Evolutionary conservation across 1,140 invertebrate species (phyloP).

Genomic region (Papilio dardanus): DNA sequence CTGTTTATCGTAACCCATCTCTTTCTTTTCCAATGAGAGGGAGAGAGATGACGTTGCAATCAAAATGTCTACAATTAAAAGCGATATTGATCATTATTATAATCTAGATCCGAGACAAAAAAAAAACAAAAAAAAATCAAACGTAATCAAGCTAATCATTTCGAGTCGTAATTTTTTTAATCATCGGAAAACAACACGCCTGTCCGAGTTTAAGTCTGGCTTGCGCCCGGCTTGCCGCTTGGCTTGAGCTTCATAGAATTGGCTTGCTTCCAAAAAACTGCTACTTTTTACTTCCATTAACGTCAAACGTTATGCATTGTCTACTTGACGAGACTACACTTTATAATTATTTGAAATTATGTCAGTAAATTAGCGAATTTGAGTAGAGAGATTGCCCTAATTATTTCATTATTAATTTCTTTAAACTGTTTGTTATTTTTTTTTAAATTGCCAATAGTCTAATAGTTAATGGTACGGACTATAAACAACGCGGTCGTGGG

Average conservation of each 20-base stretch:
- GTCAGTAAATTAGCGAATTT: background rate
- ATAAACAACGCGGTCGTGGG: too few relatives aligned
- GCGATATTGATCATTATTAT: background rate
- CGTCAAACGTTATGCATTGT: slow-evolving; percentile 26
- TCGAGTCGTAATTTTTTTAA: background rate
- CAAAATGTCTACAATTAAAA: background rate
- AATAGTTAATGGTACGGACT: too few relatives aligned
- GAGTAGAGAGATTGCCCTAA: background rate
- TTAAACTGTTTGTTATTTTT: too few relatives aligned
- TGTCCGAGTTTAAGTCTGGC: background rate
- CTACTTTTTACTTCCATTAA: slow-evolving; percentile 27
- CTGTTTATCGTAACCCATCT: too few relatives aligned
- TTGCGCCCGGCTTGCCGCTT: background rate
- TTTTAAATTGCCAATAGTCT: too few relatives aligned
- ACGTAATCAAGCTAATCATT: background rate
- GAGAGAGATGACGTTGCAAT: background rate
- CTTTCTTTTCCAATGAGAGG: background rate
- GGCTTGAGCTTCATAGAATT: slow-evolving; percentile 17
- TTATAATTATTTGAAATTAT: slow-evolving; percentile 1
- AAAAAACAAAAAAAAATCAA: background rate
- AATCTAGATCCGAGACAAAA: background rate
- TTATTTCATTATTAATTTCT: background rate
- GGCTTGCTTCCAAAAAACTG: slow-evolving; percentile 19
- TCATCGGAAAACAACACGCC: slow-evolving; percentile 4
- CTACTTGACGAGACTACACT: background rate